Conservation (phyloP, 2,113 vertebrate species). For the Gymnogyps californianus region DNA sequence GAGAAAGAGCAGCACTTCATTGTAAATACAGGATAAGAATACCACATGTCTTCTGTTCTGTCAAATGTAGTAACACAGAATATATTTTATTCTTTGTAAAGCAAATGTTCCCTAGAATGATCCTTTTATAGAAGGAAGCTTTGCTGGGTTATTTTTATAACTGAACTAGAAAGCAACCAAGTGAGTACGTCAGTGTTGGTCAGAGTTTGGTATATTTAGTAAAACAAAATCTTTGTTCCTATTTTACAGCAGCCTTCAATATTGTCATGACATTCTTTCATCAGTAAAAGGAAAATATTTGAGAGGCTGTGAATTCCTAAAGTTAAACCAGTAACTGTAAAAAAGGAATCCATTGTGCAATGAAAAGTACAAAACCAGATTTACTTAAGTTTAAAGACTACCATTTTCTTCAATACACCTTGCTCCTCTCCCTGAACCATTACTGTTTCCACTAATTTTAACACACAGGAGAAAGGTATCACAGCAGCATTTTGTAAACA, state of each 20-base stretch:
- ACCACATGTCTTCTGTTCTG: not conserved
- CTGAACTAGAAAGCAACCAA: slow-evolving; percentile 16
- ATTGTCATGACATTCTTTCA: not conserved
- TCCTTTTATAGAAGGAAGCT: not conserved
- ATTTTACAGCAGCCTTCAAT: not conserved
- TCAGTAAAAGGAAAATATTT: not conserved
- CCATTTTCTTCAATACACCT: not conserved
- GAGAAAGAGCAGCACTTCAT: not conserved
- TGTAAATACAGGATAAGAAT: slow-evolving; percentile 15
- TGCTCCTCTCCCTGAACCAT: not conserved
- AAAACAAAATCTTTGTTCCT: not conserved
- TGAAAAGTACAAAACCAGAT: not conserved
- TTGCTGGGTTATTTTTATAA: slow-evolving; percentile 2
- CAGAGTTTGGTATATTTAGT: not conserved
- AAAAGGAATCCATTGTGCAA: not conserved
- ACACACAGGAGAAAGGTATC: not conserved
- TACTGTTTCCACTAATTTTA: not conserved
- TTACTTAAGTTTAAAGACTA: not conserved
- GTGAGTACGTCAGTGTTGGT: not conserved
- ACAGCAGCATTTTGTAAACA: not conserved
- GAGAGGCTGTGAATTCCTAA: not conserved
- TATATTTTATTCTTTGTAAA: slow-evolving; percentile 5
- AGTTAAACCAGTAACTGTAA: not conserved
- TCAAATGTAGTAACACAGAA: not conserved
- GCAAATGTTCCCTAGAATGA: slow-evolving; percentile 8